Evolutionary conservation across 1,140 invertebrate species (phyloP).

Genomic region (Euschistus heros): DNA sequence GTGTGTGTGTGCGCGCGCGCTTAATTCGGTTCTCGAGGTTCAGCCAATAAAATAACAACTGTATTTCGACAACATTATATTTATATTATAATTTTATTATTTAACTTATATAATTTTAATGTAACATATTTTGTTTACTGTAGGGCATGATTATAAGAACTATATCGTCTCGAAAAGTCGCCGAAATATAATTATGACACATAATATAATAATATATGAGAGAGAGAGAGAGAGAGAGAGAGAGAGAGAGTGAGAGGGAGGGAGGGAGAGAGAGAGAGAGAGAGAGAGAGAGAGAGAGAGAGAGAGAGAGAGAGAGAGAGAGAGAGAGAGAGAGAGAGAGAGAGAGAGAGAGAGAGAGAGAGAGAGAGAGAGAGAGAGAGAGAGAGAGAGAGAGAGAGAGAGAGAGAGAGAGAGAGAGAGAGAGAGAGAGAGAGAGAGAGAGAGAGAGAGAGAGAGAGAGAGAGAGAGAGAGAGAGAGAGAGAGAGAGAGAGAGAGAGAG

Average conservation of each 20-base stretch:
- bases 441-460: constrained; percentile 22
- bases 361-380: constrained; percentile 18
- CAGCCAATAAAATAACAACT: background rate
- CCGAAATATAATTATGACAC: background rate
- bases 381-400: constrained; percentile 20
- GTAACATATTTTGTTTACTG: no score
- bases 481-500: constrained; percentile 18
- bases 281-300: constrained; percentile 12
- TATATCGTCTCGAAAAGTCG: no score
- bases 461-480: constrained; percentile 23
- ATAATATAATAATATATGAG: background rate
- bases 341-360: constrained; percentile 21
- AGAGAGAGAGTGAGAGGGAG: constrained; percentile 18
- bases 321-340: constrained; percentile 18
- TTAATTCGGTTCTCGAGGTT: background rate
- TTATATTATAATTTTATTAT: no score
- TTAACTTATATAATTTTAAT: no score
- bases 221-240: constrained; percentile 19
- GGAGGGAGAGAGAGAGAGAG: constrained; percentile 20
- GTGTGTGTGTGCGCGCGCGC: constrained; percentile 1
- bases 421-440: constrained; percentile 21
- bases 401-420: constrained; percentile 17
- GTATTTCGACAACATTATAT: no score
- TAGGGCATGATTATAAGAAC: no score
- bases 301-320: constrained; percentile 19